phyloP scores from a whole-genome alignment of 2,888 invertebrate genomes.

The Eupeodes latifasciatus region DNA sequence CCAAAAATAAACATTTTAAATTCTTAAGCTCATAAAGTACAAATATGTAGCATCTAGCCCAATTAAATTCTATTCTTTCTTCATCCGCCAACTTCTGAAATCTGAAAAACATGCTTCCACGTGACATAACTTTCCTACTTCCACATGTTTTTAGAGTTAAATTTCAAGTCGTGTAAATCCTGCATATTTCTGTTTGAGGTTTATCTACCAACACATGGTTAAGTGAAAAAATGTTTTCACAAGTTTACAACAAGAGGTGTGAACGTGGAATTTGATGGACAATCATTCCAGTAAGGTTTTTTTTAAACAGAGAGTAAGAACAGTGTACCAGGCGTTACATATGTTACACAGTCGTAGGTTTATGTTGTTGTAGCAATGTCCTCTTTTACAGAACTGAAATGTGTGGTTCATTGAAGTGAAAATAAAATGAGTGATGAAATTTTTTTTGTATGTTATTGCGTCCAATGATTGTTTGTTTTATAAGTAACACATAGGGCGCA shows the following conservation, averaged over 20 bases:
- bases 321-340: too few species aligned
- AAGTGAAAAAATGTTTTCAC: not conserved
- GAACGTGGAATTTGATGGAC: not conserved
- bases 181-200: not conserved
- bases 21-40: too few species aligned
- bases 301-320: too few species aligned
- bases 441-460: not conserved
- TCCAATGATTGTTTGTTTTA: too few species aligned
- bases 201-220: not conserved
- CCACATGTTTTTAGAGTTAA: not conserved
- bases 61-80: too few species aligned
- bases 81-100: too few species aligned
- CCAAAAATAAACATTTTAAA: too few species aligned
- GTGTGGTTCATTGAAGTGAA: not conserved
- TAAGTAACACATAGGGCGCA: too few species aligned
- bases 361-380: conserved; percentile 1
- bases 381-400: not conserved
- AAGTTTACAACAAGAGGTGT: not conserved
- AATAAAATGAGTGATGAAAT: not conserved
- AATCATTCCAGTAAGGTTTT: too few species aligned
- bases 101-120: too few species aligned
- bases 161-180: not conserved
- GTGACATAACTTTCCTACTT: too few species aligned
- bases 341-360: not conserved
- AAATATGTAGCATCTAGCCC: too few species aligned